Conservation (phyloP, 2,888 invertebrate species). For the Escarpia spicata region DNA sequence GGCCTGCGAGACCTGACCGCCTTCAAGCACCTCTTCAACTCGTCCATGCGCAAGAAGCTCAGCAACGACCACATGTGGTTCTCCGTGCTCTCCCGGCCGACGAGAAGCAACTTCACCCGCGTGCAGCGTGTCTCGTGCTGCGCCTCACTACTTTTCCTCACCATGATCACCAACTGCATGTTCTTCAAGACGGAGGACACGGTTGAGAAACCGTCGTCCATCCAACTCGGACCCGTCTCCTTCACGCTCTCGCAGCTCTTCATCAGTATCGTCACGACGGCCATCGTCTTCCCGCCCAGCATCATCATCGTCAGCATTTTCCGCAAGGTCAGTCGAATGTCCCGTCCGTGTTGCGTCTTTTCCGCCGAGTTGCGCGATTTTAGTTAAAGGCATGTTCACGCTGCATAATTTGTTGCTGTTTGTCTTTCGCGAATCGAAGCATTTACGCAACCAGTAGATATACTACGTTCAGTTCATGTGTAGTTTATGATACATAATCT, state of each 20-base stretch:
- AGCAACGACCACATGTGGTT: constrained; percentile 65
- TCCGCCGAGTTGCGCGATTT: neutral
- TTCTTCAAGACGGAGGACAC: constrained; percentile 56
- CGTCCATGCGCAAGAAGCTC: constrained; percentile 63
- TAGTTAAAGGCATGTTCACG: too few relatives aligned
- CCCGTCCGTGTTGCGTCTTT: constrained; percentile 24
- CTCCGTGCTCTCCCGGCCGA: constrained; percentile 63
- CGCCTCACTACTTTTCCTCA: constrained; percentile 62
- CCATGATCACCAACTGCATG: constrained; percentile 66
- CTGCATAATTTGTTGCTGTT: too few relatives aligned
- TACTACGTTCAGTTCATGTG: too few relatives aligned
- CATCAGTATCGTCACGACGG: constrained; percentile 60
- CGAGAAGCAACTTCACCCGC: constrained; percentile 62
- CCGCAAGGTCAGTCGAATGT: constrained; percentile 51
- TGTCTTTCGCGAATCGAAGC: too few relatives aligned
- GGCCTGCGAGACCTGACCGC: constrained; percentile 61
- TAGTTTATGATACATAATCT: too few relatives aligned
- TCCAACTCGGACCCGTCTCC: constrained; percentile 66
- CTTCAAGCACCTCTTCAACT: constrained; percentile 56
- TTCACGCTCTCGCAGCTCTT: constrained; percentile 66
- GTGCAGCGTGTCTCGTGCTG: constrained; percentile 65
- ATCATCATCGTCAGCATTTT: constrained; percentile 62
- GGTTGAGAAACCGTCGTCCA: constrained; percentile 48
- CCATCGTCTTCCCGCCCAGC: constrained; percentile 63
- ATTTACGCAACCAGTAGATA: too few relatives aligned